These are phyloP conservation scores for Mimumesa dahlbomi DNA, from an alignment of 2,888 invertebrate species.

Conservation along the genomic window DNA sequence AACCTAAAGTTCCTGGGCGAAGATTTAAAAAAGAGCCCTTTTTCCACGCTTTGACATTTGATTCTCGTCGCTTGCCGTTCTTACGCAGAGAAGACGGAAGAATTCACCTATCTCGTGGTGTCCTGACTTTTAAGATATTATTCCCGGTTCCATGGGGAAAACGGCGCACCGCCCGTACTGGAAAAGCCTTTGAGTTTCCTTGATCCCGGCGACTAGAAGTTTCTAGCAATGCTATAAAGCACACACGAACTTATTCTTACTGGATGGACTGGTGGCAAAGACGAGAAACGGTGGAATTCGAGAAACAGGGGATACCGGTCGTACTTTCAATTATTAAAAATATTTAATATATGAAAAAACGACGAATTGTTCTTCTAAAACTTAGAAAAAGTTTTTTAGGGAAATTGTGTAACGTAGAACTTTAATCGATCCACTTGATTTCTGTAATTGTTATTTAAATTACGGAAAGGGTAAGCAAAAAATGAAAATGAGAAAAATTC, in stretches of 20 bases:
- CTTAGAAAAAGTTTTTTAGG: no score
- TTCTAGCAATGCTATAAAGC: constrained; percentile 1
- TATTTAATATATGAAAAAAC: no score
- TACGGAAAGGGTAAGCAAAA: no score
- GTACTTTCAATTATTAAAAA: constrained; percentile 38
- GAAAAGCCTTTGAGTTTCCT: constrained; percentile 34
- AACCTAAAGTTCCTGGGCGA: no score
- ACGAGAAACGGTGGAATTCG: constrained; percentile 28
- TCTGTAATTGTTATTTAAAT: no score
- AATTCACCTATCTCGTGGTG: background rate
- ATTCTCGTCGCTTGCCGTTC: background rate
- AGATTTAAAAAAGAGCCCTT: no score
- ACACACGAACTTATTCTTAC: no score
- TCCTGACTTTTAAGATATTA: constrained; percentile 45
- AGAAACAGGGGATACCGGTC: constrained; percentile 16
- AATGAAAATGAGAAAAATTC: no score
- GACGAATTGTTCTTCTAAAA: no score
- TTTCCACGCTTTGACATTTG: background rate
- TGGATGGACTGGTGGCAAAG: constrained; percentile 19
- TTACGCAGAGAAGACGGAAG: background rate
- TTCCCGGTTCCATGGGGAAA: constrained; percentile 3
- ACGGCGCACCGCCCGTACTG: constrained; percentile 2
- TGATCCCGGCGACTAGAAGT: constrained; percentile 27
- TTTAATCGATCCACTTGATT: no score
- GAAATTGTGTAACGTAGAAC: no score